A percentile compares a stretch with the other conserved stretches of the same genome.
Conservation (phyloP, 2,888 invertebrate genomes). For the Yponomeuta plumbellus region DNA sequence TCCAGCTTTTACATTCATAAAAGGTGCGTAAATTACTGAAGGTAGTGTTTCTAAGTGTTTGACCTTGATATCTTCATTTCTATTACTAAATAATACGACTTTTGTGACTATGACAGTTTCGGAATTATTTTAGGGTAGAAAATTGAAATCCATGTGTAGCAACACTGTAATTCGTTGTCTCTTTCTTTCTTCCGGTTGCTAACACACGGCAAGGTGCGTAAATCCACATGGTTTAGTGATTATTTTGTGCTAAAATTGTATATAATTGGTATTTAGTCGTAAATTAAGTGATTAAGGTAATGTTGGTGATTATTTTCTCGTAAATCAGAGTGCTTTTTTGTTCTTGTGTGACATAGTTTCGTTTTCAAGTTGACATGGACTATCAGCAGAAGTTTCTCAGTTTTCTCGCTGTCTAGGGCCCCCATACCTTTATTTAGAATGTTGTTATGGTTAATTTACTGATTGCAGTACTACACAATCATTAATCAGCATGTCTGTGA, state of each 20-base stretch:
- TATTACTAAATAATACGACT: no score
- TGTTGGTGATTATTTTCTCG: background rate
- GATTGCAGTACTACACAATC: no score
- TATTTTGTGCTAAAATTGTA: slow-evolving; percentile 21
- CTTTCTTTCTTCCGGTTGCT: slow-evolving; percentile 69
- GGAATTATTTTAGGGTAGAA: background rate
- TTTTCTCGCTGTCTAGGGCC: background rate
- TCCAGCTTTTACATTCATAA: no score
- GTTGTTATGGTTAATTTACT: no score
- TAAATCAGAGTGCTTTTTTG: background rate
- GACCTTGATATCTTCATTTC: no score
- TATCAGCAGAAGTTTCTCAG: background rate
- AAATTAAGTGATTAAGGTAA: slow-evolving; percentile 7
- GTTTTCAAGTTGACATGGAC: background rate
- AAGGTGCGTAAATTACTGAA: no score
- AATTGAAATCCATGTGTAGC: slow-evolving; percentile 20
- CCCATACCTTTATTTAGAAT: background rate
- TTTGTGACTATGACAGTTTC: no score
- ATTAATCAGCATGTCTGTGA: background rate
- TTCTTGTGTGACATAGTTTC: background rate
- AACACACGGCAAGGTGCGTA: slow-evolving; percentile 68
- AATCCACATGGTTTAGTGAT: slow-evolving; percentile 59
- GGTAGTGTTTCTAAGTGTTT: no score
- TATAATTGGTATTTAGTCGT: background rate
- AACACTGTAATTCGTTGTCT: slow-evolving; percentile 31